phyloP scores from a whole-genome alignment of 2,797 vertebrate species.

The Gymnoscopelus microlampas region DNA sequence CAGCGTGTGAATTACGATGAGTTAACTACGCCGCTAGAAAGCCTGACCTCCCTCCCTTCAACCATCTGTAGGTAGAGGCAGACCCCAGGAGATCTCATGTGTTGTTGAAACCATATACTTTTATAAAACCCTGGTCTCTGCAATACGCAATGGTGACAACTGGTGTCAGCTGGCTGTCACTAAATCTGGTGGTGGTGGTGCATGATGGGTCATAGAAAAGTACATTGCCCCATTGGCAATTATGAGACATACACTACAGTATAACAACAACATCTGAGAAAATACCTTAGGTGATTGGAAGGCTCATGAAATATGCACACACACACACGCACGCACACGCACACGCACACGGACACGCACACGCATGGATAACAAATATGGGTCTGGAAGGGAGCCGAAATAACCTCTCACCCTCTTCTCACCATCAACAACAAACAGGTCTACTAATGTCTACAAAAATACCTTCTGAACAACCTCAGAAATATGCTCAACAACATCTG shows the following conservation, averaged over 20 bases:
- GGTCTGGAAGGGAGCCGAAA: constrained; percentile 2
- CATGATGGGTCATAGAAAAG: neutral
- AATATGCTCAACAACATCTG: constrained; percentile 55
- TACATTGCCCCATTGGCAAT: neutral
- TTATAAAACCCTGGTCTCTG: constrained; percentile 8
- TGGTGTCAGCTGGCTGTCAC: neutral
- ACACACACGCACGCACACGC: constrained; percentile 13
- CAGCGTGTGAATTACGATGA: constrained; percentile 26
- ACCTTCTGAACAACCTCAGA: neutral
- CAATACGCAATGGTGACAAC: neutral
- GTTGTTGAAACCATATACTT: constrained; percentile 56
- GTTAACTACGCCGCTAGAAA: constrained; percentile 41
- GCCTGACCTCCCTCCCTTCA: constrained; percentile 4
- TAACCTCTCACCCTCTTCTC: constrained; percentile 58
- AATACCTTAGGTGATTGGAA: neutral
- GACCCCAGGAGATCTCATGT: constrained; percentile 18
- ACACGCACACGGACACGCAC: constrained; percentile 2
- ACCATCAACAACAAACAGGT: constrained; percentile 32
- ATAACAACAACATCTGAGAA: too few species aligned
- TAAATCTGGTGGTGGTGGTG: neutral
- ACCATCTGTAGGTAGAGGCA: constrained; percentile 41
- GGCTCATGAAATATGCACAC: too few species aligned
- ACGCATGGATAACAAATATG: constrained; percentile 22
- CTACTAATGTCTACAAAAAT: constrained; percentile 10
- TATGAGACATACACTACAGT: neutral